Percentiles rank a stretch among this genome's conserved stretches.
Evolutionary conservation across 92 coral and sea anemone species (phyloP).

Genomic region (Anthopleura xanthogrammica): DNA sequence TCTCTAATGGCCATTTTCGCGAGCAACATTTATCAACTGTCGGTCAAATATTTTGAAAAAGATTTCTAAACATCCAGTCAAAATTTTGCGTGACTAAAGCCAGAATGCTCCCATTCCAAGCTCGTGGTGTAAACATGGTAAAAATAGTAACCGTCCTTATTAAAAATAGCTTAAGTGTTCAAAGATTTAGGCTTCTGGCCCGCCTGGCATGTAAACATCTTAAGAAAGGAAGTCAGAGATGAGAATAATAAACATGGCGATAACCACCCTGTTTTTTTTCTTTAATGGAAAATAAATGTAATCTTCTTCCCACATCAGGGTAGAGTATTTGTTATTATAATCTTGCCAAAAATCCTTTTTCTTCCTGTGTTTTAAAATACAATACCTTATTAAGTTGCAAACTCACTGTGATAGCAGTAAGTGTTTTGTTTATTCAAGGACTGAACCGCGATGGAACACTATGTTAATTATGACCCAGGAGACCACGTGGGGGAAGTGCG

Average conservation of each 20-base stretch:
- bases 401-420: too few species aligned
- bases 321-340: background rate
- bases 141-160: background rate
- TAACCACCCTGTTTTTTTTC: background rate
- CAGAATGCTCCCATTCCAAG: background rate
- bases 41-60: too few species aligned
- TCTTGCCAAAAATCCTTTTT: background rate
- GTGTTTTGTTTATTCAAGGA: too few species aligned
- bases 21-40: too few species aligned
- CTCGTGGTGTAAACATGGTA: background rate
- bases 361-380: background rate
- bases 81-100: background rate
- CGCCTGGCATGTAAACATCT: background rate
- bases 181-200: background rate
- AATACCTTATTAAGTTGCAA: too few species aligned
- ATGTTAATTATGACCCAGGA: too few species aligned
- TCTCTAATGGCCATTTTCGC: background rate
- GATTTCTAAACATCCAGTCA: background rate
- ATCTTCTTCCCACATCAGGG: background rate
- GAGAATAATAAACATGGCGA: background rate
- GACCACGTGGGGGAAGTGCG: too few species aligned
- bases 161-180: background rate
- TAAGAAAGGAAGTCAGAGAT: slow-evolving; percentile 1
- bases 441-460: too few species aligned
- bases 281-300: background rate